These are phyloP conservation scores for Sardinella longiceps DNA, from an alignment of 2,797 vertebrate species.

Conservation along the genomic window DNA sequence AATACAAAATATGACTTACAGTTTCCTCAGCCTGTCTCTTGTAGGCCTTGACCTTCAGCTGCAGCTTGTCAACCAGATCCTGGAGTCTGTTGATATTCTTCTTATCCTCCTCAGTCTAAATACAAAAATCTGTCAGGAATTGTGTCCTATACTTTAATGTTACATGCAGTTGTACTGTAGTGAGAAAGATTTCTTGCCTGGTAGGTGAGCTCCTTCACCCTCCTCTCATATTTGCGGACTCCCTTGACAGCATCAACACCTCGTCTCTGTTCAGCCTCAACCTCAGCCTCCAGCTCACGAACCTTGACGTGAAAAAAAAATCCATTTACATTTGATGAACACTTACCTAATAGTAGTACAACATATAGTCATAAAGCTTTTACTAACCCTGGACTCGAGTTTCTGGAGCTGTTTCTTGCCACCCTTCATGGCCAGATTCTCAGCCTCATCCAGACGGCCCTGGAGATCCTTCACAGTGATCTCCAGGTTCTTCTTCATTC, in stretches of 20 bases:
- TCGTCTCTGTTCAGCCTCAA: constrained; percentile 79
- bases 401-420: constrained; percentile 86
- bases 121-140: constrained; percentile 51
- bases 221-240: constrained; percentile 79
- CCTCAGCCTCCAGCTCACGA: constrained; percentile 77
- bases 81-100: constrained; percentile 50
- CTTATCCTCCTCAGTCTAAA: constrained; percentile 57
- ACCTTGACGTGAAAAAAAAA: constrained; percentile 65
- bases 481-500: constrained; percentile 89
- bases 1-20: constrained; percentile 14
- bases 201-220: constrained; percentile 80
- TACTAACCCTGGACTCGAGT: constrained; percentile 79
- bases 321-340: not conserved
- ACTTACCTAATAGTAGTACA: no score
- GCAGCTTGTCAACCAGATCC: constrained; percentile 55
- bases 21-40: constrained; percentile 53
- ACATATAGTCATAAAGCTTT: not conserved
- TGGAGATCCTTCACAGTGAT: constrained; percentile 87
- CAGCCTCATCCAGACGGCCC: constrained; percentile 86
- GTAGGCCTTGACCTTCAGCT: constrained; percentile 53
- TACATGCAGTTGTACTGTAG: not conserved
- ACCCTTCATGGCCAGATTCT: constrained; percentile 89
- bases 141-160: not conserved
- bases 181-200: constrained; percentile 66
- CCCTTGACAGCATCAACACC: constrained; percentile 78